These are phyloP conservation scores for Teleogryllus oceanicus DNA, from an alignment of 2,888 invertebrate species.

Conservation along the genomic window DNA sequence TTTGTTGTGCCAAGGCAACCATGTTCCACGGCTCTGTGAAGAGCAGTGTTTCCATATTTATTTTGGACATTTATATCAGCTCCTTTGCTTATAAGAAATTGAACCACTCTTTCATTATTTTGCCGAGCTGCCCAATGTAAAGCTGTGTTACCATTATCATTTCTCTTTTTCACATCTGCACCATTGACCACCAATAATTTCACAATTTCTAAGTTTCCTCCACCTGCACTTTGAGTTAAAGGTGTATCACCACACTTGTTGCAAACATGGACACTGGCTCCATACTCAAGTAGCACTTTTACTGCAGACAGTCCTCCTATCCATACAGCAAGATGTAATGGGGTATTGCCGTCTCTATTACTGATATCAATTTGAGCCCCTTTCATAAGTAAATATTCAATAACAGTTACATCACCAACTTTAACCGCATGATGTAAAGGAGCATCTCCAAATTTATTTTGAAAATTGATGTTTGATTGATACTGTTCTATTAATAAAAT, in stretches of 20 bases:
- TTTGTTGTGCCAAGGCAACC: background rate
- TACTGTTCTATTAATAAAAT: background rate
- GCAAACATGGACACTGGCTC: background rate
- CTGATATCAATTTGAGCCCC: background rate
- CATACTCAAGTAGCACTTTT: background rate
- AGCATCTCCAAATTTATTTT: background rate
- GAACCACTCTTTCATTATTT: background rate
- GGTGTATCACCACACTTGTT: background rate
- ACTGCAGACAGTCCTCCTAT: background rate
- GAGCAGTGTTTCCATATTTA: constrained; percentile 18
- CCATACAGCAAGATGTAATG: background rate
- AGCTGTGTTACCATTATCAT: background rate
- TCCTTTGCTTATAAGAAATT: background rate
- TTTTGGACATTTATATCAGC: background rate
- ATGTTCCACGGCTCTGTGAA: background rate
- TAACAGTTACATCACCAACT: background rate
- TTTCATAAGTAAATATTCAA: background rate
- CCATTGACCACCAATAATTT: background rate
- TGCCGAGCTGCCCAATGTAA: background rate
- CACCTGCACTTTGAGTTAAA: background rate
- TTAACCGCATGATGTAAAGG: background rate
- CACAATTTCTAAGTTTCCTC: background rate
- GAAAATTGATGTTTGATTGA: background rate
- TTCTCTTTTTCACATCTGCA: background rate
- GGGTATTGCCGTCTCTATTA: background rate